Evolutionary conservation across 2,888 invertebrate species (phyloP), one percentile per base, ranked within the genome.

Genomic region (Eucera pruinosa): DNA sequence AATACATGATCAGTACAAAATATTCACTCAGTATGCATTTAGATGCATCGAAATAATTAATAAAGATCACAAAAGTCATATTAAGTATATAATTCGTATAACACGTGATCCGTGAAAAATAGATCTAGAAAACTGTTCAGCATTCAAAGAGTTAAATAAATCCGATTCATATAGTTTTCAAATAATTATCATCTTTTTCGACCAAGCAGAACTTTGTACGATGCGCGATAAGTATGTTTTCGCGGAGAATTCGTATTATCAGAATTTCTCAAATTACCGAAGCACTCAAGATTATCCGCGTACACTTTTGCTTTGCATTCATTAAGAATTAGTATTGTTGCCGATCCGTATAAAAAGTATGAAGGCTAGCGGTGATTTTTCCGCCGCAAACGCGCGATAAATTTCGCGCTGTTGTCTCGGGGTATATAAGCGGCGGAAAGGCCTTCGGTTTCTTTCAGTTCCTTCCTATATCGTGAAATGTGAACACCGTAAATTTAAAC

Each of bases 351-450:
- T n/a, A 86, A 86, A 86, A 84, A 86, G 73, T 72, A 33, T 48
- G 84, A 84, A 84, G 84, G 84, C 75, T 86, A 77, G 54, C 54
- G n/a, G 39, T 25, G 20, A 84, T 79, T 84, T 84, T 84, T 84
- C 76, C 74, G 55, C 47, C 57, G 11, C 48, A 47, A 41, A 58
- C 39, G 58, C 27, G 50, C 76, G 65, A 65, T 43, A 72, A 67
- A 65, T 68, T 82, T 60, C 55, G 41, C 54, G 11, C 25, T 52
- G 60, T 70, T n/a, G 33, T 43, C 60, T 52, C 64, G 48, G 69
- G 18, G 57, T 83, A 85, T 83, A 83, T 82, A 83, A 83, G 55
- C 20, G 9, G 23, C 60, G 27, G n/a, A 58, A 55, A 55, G 41
- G 43, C 54, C 48, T 60, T 47, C 41, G 39, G 54, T 55, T 25